Evolutionary conservation across 2,888 invertebrate species (phyloP).

Genomic region (Agonopterix alstromeriana): DNA sequence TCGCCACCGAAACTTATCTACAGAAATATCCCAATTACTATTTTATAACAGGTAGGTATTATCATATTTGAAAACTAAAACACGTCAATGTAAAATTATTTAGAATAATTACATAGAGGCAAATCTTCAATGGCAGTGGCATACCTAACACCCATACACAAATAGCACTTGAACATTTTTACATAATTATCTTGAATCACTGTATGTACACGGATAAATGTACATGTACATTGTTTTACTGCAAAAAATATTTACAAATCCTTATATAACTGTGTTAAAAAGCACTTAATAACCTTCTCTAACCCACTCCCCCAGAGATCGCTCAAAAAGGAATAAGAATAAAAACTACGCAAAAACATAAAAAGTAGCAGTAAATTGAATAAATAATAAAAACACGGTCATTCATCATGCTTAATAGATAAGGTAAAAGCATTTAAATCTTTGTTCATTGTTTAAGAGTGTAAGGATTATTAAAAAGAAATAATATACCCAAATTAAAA

Average conservation of each 20-base stretch:
- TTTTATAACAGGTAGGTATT: not conserved
- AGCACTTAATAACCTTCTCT: conserved; percentile 59
- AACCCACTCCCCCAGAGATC: conserved; percentile 33
- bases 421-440: too few species aligned
- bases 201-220: conserved; percentile 57
- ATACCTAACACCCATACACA: conserved; percentile 63
- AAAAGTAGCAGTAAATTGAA: conserved; percentile 12
- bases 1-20: conserved; percentile 25
- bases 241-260: conserved; percentile 71
- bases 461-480: not conserved
- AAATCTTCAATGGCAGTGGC: conserved; percentile 58
- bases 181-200: conserved; percentile 40
- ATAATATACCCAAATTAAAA: not conserved
- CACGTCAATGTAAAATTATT: conserved; percentile 10
- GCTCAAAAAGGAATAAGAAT: conserved; percentile 29
- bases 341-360: conserved; percentile 11
- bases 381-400: conserved; percentile 6
- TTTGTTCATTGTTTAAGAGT: too few species aligned
- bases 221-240: conserved; percentile 57
- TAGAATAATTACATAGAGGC: conserved; percentile 28
- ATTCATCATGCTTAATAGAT: too few species aligned
- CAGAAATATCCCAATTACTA: too few species aligned
- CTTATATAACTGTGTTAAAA: conserved; percentile 57
- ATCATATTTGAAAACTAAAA: not conserved
- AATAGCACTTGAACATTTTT: conserved; percentile 61